Percentiles rank a stretch among this genome's conserved stretches.
Conservation (phyloP, 2,797 vertebrate genomes). For the Micropoecilia bifurca region DNA sequence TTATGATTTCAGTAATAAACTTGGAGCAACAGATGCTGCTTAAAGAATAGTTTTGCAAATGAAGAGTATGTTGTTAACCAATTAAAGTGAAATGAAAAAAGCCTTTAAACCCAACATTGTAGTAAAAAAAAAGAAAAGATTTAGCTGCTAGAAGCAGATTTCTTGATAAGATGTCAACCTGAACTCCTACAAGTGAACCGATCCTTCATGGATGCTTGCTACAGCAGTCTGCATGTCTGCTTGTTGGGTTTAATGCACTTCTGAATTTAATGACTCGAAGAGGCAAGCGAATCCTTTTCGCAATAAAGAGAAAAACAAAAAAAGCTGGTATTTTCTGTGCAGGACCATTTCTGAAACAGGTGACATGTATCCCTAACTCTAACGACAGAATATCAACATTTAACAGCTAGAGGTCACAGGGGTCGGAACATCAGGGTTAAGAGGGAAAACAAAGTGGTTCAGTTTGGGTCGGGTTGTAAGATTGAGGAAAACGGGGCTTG, state of each 20-base stretch:
- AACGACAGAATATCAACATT: slow-evolving; percentile 23
- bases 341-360: slow-evolving; percentile 44
- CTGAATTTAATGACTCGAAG: not conserved
- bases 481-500: slow-evolving; percentile 41
- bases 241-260: not conserved
- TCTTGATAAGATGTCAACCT: not conserved
- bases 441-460: slow-evolving; percentile 32
- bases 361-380: slow-evolving; percentile 2
- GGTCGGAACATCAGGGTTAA: slow-evolving; percentile 52
- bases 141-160: not conserved
- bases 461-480: slow-evolving; percentile 41
- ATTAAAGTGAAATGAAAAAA: not conserved
- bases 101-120: not conserved
- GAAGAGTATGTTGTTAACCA: not conserved
- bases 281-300: not conserved
- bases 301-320: not conserved
- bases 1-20: not conserved
- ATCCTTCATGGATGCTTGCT: not conserved
- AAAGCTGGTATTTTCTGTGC: slow-evolving; percentile 31
- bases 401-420: slow-evolving; percentile 25
- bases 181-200: not conserved
- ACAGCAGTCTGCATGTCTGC: not conserved
- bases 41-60: not conserved
- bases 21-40: not conserved
- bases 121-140: not conserved